Evolutionary conservation across 2,888 invertebrate species (phyloP).

Genomic region (Spilosoma lubricipeda): DNA sequence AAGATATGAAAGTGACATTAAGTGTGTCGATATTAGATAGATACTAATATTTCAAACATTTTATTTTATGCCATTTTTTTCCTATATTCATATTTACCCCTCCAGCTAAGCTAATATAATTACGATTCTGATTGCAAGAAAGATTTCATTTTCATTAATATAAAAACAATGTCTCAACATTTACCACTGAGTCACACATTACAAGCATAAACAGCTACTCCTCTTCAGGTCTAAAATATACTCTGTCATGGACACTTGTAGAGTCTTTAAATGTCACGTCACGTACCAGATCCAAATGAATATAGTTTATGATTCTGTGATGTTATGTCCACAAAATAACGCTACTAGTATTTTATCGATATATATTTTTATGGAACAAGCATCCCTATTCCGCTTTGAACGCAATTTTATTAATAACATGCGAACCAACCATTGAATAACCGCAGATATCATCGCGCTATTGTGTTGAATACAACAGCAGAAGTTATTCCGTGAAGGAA

Average conservation of each 20-base stretch:
- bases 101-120: too few species aligned
- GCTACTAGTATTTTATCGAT: neutral
- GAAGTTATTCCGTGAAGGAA: conserved; percentile 43
- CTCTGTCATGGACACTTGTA: neutral
- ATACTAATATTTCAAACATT: too few species aligned
- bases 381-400: neutral
- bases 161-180: too few species aligned
- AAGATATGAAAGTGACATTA: too few species aligned
- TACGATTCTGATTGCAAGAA: too few species aligned
- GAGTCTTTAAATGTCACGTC: neutral
- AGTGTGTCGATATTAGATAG: too few species aligned
- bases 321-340: neutral
- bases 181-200: too few species aligned
- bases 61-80: too few species aligned
- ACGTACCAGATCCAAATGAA: neutral
- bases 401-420: conserved; percentile 25
- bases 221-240: too few species aligned
- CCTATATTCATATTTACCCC: too few species aligned
- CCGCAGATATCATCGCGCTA: conserved; percentile 42
- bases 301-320: neutral
- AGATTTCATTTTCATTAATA: too few species aligned
- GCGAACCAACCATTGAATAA: conserved; percentile 42
- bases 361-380: neutral
- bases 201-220: too few species aligned
- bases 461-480: conserved; percentile 27